Evolutionary conservation across 2,113 vertebrate genomes (phyloP).

Genomic region (Pavo muticus): DNA sequence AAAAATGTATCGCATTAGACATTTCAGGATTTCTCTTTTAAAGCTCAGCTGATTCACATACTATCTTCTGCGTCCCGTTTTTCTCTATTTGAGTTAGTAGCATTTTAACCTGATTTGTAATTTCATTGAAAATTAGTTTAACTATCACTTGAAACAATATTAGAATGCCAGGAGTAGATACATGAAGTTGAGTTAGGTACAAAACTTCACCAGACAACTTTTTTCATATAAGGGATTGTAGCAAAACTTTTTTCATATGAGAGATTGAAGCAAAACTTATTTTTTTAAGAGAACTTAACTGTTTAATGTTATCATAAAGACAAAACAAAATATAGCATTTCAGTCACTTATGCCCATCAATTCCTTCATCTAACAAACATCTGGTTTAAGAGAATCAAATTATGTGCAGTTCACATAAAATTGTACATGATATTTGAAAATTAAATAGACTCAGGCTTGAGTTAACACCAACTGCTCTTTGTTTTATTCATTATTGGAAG

Average conservation of each 20-base stretch:
- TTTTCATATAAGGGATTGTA: background rate
- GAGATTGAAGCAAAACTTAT: background rate
- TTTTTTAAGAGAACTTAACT: background rate
- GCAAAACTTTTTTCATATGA: background rate
- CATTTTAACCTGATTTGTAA: background rate
- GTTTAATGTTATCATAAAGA: slow-evolving; percentile 36
- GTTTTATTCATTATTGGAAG: slow-evolving; percentile 59
- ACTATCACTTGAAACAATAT: background rate
- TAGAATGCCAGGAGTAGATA: background rate
- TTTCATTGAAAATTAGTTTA: background rate
- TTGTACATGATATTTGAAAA: slow-evolving; percentile 46
- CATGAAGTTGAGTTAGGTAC: background rate
- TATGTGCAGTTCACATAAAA: slow-evolving; percentile 25
- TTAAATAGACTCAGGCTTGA: slow-evolving; percentile 22
- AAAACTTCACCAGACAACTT: background rate
- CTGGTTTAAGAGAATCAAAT: slow-evolving; percentile 28
- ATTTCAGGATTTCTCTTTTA: background rate
- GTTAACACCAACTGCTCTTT: slow-evolving; percentile 45
- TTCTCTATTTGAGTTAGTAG: background rate
- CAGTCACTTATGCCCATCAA: background rate
- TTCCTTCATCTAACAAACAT: slow-evolving; percentile 30
- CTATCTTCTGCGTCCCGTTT: background rate
- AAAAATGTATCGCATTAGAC: background rate
- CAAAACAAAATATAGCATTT: slow-evolving; percentile 29
- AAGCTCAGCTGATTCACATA: background rate